These are phyloP conservation scores for Poecilia velifera DNA, from an alignment of 2,797 vertebrate genomes.

Conservation along the genomic window DNA sequence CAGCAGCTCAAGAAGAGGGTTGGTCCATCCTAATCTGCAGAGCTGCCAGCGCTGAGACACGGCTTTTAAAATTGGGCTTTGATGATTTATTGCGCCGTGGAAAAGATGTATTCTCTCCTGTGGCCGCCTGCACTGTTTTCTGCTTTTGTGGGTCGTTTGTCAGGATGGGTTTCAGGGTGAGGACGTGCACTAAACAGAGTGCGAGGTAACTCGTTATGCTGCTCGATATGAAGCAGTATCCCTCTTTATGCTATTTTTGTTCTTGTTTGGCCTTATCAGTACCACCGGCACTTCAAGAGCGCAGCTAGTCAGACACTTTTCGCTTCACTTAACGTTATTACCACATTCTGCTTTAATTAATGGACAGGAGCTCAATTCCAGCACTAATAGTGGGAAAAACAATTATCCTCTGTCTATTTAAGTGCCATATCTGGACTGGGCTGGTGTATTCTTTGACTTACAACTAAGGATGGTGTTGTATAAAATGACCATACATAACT, in stretches of 20 bases:
- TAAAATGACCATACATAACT: not conserved
- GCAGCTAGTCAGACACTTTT: not conserved
- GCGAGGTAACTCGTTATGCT: constrained; percentile 4
- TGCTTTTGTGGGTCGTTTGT: constrained; percentile 39
- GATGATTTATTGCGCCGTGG: constrained; percentile 53
- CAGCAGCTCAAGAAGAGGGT: constrained; percentile 47
- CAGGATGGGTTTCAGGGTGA: constrained; percentile 18
- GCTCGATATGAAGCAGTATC: not conserved
- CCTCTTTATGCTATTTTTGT: not conserved
- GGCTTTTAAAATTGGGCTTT: constrained; percentile 40
- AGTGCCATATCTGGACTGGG: not conserved
- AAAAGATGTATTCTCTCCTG: constrained; percentile 34
- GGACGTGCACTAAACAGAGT: not conserved
- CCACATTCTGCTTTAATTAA: not conserved
- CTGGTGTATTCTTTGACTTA: not conserved
- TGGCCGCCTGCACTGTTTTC: not conserved
- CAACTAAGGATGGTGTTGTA: not conserved
- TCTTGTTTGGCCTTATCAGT: constrained; percentile 4
- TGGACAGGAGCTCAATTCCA: not conserved
- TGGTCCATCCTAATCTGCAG: constrained; percentile 47
- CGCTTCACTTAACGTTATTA: not conserved
- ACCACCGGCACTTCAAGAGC: not conserved
- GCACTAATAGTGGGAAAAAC: not conserved
- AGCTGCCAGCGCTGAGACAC: constrained; percentile 29
- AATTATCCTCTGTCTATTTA: not conserved